Conservation (phyloP, 2,113 vertebrate species). For the Phyllostomus discolor region DNA sequence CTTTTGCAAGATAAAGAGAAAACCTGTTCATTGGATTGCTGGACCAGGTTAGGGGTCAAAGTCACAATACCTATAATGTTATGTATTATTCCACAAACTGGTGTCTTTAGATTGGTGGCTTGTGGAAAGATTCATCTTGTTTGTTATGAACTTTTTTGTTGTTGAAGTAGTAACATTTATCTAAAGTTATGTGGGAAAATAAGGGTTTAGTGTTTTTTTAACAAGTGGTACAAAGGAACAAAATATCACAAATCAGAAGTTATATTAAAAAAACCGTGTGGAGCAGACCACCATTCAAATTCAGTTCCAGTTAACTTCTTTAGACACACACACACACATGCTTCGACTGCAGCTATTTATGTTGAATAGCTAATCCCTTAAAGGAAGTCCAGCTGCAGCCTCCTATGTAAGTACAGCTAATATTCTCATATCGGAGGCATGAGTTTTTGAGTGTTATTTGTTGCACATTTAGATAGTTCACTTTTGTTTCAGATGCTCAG, state of each 20-base stretch:
- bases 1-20: conserved; percentile 2
- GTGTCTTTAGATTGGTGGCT: not conserved
- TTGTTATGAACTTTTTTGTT: not conserved
- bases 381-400: not conserved
- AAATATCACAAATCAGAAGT: not conserved
- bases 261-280: not conserved
- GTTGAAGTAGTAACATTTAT: conserved; percentile 15
- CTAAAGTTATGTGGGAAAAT: not conserved
- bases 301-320: not conserved
- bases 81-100: not conserved
- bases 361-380: not conserved
- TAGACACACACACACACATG: not conserved
- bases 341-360: not conserved
- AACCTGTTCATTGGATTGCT: not conserved
- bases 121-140: not conserved
- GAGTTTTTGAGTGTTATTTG: not conserved
- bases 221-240: not conserved
- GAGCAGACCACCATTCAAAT: not conserved
- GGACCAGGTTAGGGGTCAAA: not conserved
- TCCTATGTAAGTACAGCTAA: not conserved
- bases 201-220: not conserved
- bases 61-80: not conserved
- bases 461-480: not conserved
- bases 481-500: not conserved
- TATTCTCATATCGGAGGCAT: not conserved